Percentiles rank a stretch among this genome's conserved stretches.
These are phyloP conservation scores for Rhabditophanes sp. DNA, from an alignment of 2,888 invertebrate species.

Conservation along the genomic window DNA sequence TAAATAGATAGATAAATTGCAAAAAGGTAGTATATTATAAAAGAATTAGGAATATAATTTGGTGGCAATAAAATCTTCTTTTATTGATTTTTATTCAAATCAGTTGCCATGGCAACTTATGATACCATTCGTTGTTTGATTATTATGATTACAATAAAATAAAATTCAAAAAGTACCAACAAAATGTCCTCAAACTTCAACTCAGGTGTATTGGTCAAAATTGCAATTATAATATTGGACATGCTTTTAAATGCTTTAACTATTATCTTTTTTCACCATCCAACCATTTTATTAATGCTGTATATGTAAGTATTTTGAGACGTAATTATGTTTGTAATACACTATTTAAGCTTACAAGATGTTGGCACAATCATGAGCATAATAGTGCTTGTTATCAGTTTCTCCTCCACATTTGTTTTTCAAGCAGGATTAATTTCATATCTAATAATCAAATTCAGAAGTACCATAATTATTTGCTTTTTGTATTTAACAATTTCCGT, in stretches of 20 bases:
- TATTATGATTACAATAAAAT: too few species aligned
- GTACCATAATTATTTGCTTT: conserved; percentile 1
- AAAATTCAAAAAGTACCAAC: too few species aligned
- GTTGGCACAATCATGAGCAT: conserved; percentile 2
- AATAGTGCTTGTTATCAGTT: conserved; percentile 3
- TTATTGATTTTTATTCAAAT: too few species aligned
- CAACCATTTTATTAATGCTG: conserved; percentile 2
- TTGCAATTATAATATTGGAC: conserved; percentile 3
- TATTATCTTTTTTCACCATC: conserved; percentile 1
- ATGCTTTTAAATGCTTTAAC: conserved; percentile 2
- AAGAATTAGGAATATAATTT: too few species aligned
- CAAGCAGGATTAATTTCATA: conserved; percentile 4
- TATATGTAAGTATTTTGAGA: conserved; percentile 2
- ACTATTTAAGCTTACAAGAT: conserved; percentile 2
- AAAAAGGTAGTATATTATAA: too few species aligned
- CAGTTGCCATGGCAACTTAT: too few species aligned
- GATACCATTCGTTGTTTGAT: too few species aligned
- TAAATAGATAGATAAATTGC: too few species aligned
- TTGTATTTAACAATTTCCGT: conserved; percentile 3
- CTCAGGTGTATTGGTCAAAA: conserved; percentile 1
- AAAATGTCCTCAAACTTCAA: conserved; percentile 4
- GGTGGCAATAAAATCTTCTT: too few species aligned
- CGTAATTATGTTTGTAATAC: background rate
- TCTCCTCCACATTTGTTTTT: conserved; percentile 5
- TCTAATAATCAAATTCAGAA: conserved; percentile 1